Base-by-base conservation (phyloP, 92 coral and sea anemone genomes). In the Porites evermanni region DNA sequence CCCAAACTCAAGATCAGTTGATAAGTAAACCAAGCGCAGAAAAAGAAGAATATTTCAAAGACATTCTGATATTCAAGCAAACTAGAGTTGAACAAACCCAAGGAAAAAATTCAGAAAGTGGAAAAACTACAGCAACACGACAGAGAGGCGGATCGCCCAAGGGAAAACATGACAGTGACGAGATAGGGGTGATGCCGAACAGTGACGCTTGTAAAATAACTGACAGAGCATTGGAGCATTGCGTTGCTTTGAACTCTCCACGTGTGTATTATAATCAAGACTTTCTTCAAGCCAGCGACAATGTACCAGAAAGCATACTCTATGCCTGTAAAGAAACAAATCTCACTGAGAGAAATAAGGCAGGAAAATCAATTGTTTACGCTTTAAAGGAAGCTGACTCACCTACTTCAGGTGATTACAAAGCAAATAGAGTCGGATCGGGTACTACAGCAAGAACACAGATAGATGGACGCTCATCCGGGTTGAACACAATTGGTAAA, bases 401-500 rank as follows among this genome's bases (percentile, higher is more conserved):
- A 21, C 11, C 53, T 24, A 7, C 11, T 19, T 50, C 32, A 68
- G n/a, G 23, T 16, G 17, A 51, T 54, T 8, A 0, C n/a, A 53
- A 29, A 9, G 11, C 67, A 68, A 16, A 53, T 2, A 8, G 12
- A 23, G 13, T 21, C 24, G 20, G 8, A 38, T 38, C 47, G 20
- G 10, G 17, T 23, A 8, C 50, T 18, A 10, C 10, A 1, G 17
- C 56, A 80, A 18, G 19, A 53, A 29, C 75, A 21, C 2, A 5
- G 73, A 54, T 10, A 2, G 13, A 38, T 38, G 47, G 47, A 0
- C 47, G 54, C n/a, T 69, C 77, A 3, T 23, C 10, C 29, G 69
- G 38, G 67, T 80, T 68, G 60, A 50, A 73, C 52, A 72, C 72
- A 53, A 60, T 60, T 66, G 72, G 63, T 8, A 72, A 74, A 68